Conservation (phyloP, 2,888 invertebrate species). For the Malacosoma neustria region DNA sequence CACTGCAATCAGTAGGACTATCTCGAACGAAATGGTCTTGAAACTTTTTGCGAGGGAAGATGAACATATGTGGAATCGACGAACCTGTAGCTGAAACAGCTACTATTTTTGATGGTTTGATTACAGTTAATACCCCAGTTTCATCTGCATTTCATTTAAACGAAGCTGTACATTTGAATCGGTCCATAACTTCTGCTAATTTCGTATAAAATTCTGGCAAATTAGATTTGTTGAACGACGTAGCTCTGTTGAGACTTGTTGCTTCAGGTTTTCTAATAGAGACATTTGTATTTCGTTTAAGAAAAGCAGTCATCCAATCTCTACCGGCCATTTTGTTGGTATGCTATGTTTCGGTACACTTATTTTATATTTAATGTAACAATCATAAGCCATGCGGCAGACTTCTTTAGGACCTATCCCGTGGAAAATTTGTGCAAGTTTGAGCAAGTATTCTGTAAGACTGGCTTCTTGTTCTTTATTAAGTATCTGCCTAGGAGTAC, state of each 20-base stretch:
- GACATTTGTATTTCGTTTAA: conserved; percentile 6
- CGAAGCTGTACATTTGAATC: conserved; percentile 4
- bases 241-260: conserved; percentile 9
- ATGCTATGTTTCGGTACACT: conserved; percentile 9
- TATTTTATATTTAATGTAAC: background rate
- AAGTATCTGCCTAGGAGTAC: too few relatives aligned
- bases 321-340: conserved; percentile 11
- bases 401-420: too few relatives aligned
- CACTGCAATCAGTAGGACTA: conserved; percentile 18
- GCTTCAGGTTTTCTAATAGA: conserved; percentile 9
- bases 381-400: background rate
- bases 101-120: conserved; percentile 16
- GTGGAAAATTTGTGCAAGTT: conserved; percentile 8
- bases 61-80: conserved; percentile 15
- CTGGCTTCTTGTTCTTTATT: too few relatives aligned
- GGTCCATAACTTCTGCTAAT: conserved; percentile 13
- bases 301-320: conserved; percentile 13
- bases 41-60: conserved; percentile 19
- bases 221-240: conserved; percentile 9
- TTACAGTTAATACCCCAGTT: conserved; percentile 11
- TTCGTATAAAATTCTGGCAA: conserved; percentile 18
- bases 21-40: conserved; percentile 17
- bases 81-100: conserved; percentile 9
- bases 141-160: conserved; percentile 35
- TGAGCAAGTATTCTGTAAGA: conserved; percentile 7